Evolutionary conservation across 2,113 vertebrate species (phyloP).

Genomic region (Vidua macroura): DNA sequence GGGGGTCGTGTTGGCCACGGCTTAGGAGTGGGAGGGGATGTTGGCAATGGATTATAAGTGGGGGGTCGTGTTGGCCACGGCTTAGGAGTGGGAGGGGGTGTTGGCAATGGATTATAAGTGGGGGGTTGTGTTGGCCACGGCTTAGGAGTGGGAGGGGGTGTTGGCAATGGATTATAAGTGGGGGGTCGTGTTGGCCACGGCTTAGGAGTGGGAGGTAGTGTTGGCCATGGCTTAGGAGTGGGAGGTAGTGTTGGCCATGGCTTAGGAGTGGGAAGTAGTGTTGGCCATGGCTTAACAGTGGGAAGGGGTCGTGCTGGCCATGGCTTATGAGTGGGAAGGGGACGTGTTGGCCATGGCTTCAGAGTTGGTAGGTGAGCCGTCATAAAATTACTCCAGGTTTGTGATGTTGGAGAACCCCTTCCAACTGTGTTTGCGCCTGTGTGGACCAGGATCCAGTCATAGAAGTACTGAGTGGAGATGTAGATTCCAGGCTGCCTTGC

Average conservation of each 20-base stretch:
- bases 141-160: too few relatives aligned
- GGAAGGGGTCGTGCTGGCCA: rapidly evolving
- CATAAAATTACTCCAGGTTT: background rate
- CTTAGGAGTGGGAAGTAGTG: rapidly evolving
- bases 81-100: rapidly evolving
- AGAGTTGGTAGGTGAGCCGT: background rate
- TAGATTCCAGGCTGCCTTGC: background rate
- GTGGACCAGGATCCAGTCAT: background rate
- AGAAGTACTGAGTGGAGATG: background rate
- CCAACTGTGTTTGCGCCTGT: rapidly evolving
- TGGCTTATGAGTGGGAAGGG: background rate
- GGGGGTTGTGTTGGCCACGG: background rate
- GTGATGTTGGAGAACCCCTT: background rate
- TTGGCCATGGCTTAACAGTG: background rate
- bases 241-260: background rate
- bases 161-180: too few relatives aligned
- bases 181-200: background rate
- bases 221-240: background rate
- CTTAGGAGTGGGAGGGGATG: rapidly evolving
- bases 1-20: background rate
- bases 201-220: rapidly evolving
- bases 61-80: background rate
- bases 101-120: background rate
- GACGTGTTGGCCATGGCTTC: background rate
- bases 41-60: rapidly evolving